These are phyloP conservation scores for Neoseiulus cucumeris DNA, from an alignment of 1,140 invertebrate species.

Conservation along the genomic window DNA sequence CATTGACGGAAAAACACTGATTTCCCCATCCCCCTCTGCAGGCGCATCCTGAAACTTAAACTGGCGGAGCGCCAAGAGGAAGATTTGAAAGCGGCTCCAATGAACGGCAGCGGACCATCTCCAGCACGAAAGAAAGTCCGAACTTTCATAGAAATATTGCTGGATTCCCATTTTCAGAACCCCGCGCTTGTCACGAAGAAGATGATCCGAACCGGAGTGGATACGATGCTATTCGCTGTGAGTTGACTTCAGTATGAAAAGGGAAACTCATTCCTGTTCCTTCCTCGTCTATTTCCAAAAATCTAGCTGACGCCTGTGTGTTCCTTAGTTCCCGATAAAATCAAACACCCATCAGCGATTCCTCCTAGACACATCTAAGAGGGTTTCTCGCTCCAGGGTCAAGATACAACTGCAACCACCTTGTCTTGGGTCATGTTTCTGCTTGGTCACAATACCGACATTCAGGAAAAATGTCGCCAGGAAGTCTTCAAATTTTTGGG, in stretches of 20 bases:
- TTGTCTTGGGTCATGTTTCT: background rate
- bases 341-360: background rate
- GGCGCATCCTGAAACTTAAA: no score
- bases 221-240: conserved; percentile 54
- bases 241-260: background rate
- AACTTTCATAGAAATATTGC: conserved; percentile 76
- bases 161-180: conserved; percentile 41
- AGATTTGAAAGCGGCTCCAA: conserved; percentile 14
- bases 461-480: background rate
- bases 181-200: conserved; percentile 49
- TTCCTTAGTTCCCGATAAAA: background rate
- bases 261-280: background rate
- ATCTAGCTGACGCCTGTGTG: background rate
- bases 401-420: background rate
- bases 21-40: background rate
- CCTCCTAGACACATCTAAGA: background rate
- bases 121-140: conserved; percentile 46
- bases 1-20: background rate
- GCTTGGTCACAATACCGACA: background rate
- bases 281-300: background rate
- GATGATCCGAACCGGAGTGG: conserved; percentile 66
- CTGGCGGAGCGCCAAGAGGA: conserved; percentile 18
- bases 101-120: no score
- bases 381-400: background rate
- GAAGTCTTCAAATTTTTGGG: background rate